These are phyloP conservation scores for Charanyca ferruginea DNA, from an alignment of 2,888 invertebrate genomes.

Conservation along the genomic window DNA sequence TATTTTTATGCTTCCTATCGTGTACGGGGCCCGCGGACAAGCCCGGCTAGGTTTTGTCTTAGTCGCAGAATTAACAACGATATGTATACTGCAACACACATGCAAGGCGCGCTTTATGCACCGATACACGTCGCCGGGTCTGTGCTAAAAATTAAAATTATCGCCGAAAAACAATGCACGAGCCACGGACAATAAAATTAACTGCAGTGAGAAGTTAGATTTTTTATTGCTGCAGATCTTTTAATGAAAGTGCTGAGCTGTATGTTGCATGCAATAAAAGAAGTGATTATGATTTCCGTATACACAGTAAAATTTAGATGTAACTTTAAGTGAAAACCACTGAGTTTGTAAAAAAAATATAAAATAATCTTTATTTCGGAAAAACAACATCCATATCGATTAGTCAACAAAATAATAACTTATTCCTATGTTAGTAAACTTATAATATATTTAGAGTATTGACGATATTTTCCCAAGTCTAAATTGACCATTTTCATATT, in stretches of 20 bases:
- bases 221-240: slow-evolving; percentile 40
- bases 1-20: slow-evolving; percentile 76
- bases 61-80: slow-evolving; percentile 72
- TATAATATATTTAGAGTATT: too few relatives aligned
- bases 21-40: slow-evolving; percentile 55
- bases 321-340: background rate
- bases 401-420: too few relatives aligned
- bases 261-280: slow-evolving; percentile 27
- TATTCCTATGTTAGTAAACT: too few relatives aligned
- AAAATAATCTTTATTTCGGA: too few relatives aligned
- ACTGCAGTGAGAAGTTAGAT: slow-evolving; percentile 57
- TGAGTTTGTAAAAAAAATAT: too few relatives aligned
- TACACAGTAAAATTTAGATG: background rate
- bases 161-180: slow-evolving; percentile 60
- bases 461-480: too few relatives aligned
- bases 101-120: slow-evolving; percentile 58
- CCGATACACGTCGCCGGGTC: slow-evolving; percentile 40
- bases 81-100: too few relatives aligned
- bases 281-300: slow-evolving; percentile 32
- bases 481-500: too few relatives aligned
- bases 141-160: slow-evolving; percentile 63
- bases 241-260: slow-evolving; percentile 33
- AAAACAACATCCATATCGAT: too few relatives aligned
- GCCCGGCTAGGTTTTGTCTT: slow-evolving; percentile 65
- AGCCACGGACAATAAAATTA: slow-evolving; percentile 59